A percentile compares a stretch with the other conserved stretches of the same genome.
These are phyloP conservation scores for Pimephales promelas DNA, from an alignment of 2,113 vertebrate genomes.

Conservation along the genomic window DNA sequence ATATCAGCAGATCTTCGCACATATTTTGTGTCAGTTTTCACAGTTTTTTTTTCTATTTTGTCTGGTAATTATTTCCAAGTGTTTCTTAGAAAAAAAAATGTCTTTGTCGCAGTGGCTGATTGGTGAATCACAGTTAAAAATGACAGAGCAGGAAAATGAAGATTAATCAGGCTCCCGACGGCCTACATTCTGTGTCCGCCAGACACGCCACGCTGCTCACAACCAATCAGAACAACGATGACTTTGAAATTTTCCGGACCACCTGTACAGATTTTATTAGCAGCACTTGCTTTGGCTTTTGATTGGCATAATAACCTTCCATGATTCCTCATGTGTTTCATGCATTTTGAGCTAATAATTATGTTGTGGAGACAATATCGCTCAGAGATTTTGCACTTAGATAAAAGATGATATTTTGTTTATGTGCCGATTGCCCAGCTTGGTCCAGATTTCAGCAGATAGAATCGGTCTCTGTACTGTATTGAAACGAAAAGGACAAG, in stretches of 20 bases:
- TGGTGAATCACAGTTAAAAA: conserved; percentile 57
- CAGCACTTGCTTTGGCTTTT: background rate
- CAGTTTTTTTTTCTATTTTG: conserved; percentile 2
- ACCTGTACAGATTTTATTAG: conserved; percentile 35
- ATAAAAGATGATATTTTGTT: background rate
- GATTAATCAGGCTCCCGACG: conserved; percentile 65
- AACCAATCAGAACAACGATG: conserved; percentile 27
- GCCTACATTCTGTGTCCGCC: conserved; percentile 38
- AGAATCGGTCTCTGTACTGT: background rate
- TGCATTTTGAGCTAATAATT: conserved; percentile 4
- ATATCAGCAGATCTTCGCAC: background rate
- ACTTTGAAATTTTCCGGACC: background rate
- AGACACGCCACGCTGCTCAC: conserved; percentile 10
- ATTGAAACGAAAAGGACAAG: conserved; percentile 10
- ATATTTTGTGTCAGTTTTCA: conserved; percentile 40
- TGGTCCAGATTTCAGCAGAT: background rate
- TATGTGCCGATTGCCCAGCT: background rate
- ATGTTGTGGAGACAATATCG: background rate
- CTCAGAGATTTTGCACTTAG: conserved; percentile 3
- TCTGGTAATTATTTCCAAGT: conserved; percentile 32
- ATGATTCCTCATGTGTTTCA: background rate
- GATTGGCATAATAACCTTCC: conserved; percentile 22
- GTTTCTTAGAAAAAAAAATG: conserved; percentile 43
- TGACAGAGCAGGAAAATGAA: conserved; percentile 61
- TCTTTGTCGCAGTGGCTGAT: conserved; percentile 63